Base-by-base conservation (phyloP, 2,113 vertebrate species). In the Oceanites oceanicus region DNA sequence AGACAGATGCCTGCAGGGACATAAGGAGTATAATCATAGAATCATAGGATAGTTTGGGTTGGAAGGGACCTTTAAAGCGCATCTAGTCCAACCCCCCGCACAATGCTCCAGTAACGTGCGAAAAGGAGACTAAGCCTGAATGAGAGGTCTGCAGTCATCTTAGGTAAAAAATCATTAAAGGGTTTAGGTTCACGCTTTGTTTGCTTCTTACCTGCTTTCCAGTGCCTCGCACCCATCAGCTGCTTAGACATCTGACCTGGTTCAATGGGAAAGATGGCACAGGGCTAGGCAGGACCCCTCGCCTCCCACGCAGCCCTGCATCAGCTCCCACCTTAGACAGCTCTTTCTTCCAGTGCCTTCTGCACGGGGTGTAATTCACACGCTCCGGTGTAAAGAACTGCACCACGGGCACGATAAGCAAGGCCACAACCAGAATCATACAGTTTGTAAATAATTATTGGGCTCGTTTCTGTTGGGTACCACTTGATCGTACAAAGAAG, bases 91-190 rank as follows among this genome's bases (percentile, higher is more conserved):
- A 9, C 4, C 6, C 3, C 22, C 45, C 26, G 32, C 56, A 25
- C 6, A 19, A 4, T 4, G 16, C 58, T 62, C 45, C 38, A n/a
- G 23, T 4, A 16, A 27, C 0, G 0, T 18, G 47, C 11, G 38
- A 23, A 72, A 25, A 3, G 15, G 40, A 86, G 61, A 72, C 7
- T 65, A 30, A 30, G 22, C 29, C 42, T 18, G 15, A 16, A 56
- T 2, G 9, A n/a, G n/a, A 86, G 29, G 22, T 23, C 44, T 72
- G 52, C 25, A 67, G 32, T 10, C 44, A 40, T 20, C 45, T 34
- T 15, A 40, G 56, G 18, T 23, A 25, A 34, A 84, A 47, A 27
- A 8, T 19, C 19, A 52, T 8, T 20, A 49, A 45, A 21, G 34
- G 27, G 2, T 38, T 13, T 86, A 27, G 16, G 12, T 30, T 56